phyloP scores from a whole-genome alignment of 2,113 vertebrate genomes.

The Otolemur garnettii region DNA sequence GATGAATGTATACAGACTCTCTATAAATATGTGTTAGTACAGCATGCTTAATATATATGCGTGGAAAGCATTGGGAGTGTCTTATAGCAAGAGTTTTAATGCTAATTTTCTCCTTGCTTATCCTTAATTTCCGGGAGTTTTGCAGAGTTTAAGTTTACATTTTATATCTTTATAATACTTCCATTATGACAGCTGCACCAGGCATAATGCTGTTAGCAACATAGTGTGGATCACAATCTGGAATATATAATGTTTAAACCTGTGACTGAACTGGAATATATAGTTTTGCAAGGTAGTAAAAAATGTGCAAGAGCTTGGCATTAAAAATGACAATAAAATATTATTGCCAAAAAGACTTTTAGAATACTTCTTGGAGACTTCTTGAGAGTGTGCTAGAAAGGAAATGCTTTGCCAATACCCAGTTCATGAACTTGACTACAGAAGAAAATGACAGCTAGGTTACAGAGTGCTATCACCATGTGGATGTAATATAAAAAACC shows the following conservation, averaged over 20 bases:
- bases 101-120: slow-evolving; percentile 6
- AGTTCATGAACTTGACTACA: slow-evolving; percentile 75
- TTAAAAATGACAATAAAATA: slow-evolving; percentile 83
- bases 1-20: background rate
- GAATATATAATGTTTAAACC: slow-evolving; percentile 76
- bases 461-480: slow-evolving; percentile 30
- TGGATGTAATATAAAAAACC: slow-evolving; percentile 62
- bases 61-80: background rate
- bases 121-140: slow-evolving; percentile 23
- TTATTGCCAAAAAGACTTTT: slow-evolving; percentile 57
- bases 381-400: slow-evolving; percentile 40
- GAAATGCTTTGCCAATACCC: slow-evolving; percentile 14
- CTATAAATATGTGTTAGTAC: background rate
- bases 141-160: slow-evolving; percentile 6
- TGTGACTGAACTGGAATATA: slow-evolving; percentile 79
- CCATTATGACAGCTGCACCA: slow-evolving; percentile 59
- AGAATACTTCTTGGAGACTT: slow-evolving; percentile 51
- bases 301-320: slow-evolving; percentile 76
- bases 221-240: slow-evolving; percentile 60
- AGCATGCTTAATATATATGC: background rate
- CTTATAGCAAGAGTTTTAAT: slow-evolving; percentile 24
- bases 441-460: background rate
- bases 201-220: slow-evolving; percentile 51
- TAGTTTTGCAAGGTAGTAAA: slow-evolving; percentile 76
- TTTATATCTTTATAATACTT: slow-evolving; percentile 71